Evolutionary conservation across 2,797 vertebrate species (phyloP).

Genomic region (Phoxinus dragarum): DNA sequence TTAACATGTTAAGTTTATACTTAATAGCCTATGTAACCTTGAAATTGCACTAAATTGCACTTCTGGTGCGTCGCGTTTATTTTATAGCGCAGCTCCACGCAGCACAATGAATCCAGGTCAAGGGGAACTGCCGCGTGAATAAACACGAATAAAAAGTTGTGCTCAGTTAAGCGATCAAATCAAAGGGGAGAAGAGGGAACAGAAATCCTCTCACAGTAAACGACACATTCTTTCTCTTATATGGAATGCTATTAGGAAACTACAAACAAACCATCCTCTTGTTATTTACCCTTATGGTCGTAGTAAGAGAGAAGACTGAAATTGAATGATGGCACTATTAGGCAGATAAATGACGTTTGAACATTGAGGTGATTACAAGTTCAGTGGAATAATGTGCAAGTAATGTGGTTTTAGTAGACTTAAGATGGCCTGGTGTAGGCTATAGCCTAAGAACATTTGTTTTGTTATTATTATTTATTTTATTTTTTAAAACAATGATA

Average conservation of each 20-base stretch:
- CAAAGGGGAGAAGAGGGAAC: conserved; percentile 73
- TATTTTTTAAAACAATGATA: no score
- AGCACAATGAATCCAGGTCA: conserved; percentile 62
- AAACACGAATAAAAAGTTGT: conserved; percentile 85
- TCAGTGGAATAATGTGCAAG: not conserved
- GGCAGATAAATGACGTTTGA: not conserved
- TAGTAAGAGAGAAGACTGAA: not conserved
- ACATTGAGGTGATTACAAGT: not conserved
- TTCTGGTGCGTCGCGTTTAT: conserved; percentile 30
- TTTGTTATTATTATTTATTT: not conserved
- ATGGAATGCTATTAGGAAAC: conserved; percentile 18
- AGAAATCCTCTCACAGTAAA: conserved; percentile 49
- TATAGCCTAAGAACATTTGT: not conserved
- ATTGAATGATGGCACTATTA: conserved; percentile 16
- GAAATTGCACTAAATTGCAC: conserved; percentile 26
- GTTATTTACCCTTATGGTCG: not conserved
- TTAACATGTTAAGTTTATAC: conserved; percentile 1
- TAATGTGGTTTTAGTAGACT: not conserved
- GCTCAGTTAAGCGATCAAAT: conserved; percentile 86
- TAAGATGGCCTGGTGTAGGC: not conserved
- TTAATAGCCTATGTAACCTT: not conserved
- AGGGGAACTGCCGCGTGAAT: conserved; percentile 80
- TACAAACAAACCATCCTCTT: conserved; percentile 23
- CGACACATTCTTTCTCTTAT: conserved; percentile 10
- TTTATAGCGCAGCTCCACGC: conserved; percentile 27